Base-by-base conservation (phyloP, 2,888 invertebrate species). In the Noctua comes region DNA sequence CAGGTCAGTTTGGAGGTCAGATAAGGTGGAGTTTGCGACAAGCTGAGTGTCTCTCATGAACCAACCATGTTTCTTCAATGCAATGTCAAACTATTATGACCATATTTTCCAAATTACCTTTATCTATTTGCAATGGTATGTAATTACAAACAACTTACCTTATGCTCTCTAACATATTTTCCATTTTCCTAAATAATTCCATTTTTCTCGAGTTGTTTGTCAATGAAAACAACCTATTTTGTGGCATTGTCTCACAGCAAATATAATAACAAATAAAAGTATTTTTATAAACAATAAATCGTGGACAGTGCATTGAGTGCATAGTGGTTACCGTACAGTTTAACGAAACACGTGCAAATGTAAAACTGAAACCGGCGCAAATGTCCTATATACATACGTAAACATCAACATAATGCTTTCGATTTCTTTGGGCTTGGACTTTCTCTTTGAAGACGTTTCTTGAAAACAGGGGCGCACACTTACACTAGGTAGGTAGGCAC, bases 361-460 rank as follows among this genome's bases (percentile, higher is more conserved):
- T 79, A 72, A 83, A 80, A 75, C 64, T 64, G 36, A 78, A 68
- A 69, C 74, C 70, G 59, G 57, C 43, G 66, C 74, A 82, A 84
- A 72, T 83, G 87, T 73, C 81, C 78, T 73, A 78, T 82, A 80
- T 85, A 76, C 82, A 85, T 88, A 85, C 73, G 68, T 86, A 88
- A 88, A 83, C 70, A 79, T 51, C 43, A 68, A 40, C 66, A 69
- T 70, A 46, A 59, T 65, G 54, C 91, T 91, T 92, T 91, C 90
- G 72, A 87, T 91, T 91, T 91, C 88, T 84, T 86, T 84, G 48
- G 43, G 89, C 91, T 91, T 92, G 48, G 43, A 90, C 92, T 92
- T 93, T 93, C 91, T 90, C 89, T 86, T 86, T 51, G 51, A 85
- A 85, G 84, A 86, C 57, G n/a, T 76, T 77, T 72, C 66, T 84